These are phyloP conservation scores for Laspeyria flexula DNA, from an alignment of 2,888 invertebrate species.

Conservation along the genomic window DNA sequence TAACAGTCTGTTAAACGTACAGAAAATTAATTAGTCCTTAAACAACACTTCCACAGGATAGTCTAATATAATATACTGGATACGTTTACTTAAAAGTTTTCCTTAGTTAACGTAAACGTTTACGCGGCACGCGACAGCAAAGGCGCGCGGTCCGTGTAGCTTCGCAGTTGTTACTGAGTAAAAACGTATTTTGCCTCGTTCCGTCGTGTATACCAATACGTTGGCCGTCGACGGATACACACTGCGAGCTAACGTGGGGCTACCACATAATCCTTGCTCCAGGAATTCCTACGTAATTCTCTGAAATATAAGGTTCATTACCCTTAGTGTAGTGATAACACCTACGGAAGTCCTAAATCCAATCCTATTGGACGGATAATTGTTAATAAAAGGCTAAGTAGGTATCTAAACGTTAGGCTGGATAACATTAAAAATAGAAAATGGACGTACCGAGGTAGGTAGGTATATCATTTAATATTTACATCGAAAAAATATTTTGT, in stretches of 20 bases:
- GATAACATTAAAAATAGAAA: constrained; percentile 15
- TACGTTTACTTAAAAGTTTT: constrained; percentile 61
- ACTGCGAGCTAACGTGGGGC: constrained; percentile 35
- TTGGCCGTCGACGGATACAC: constrained; percentile 52
- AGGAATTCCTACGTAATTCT: constrained; percentile 50
- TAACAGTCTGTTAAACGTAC: constrained; percentile 35
- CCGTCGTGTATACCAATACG: constrained; percentile 51
- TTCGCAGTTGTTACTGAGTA: constrained; percentile 73
- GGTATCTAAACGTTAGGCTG: constrained; percentile 9
- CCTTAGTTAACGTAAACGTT: constrained; percentile 70
- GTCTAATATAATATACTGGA: constrained; percentile 18
- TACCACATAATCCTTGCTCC: constrained; percentile 50
- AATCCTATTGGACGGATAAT: constrained; percentile 47
- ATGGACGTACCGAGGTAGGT: constrained; percentile 3
- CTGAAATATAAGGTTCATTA: constrained; percentile 38
- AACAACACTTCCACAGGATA: constrained; percentile 53
- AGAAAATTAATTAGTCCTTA: constrained; percentile 37
- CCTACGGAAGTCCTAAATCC: constrained; percentile 44
- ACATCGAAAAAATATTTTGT: too few species aligned
- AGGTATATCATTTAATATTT: too few species aligned
- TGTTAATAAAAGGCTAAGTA: constrained; percentile 43
- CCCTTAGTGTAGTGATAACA: constrained; percentile 9
- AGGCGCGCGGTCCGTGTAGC: constrained; percentile 73
- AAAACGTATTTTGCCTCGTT: constrained; percentile 61
- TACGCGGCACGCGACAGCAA: constrained; percentile 64